Conservation (phyloP, 2,797 vertebrate genomes). For the Neosilurus mollespiculum region DNA sequence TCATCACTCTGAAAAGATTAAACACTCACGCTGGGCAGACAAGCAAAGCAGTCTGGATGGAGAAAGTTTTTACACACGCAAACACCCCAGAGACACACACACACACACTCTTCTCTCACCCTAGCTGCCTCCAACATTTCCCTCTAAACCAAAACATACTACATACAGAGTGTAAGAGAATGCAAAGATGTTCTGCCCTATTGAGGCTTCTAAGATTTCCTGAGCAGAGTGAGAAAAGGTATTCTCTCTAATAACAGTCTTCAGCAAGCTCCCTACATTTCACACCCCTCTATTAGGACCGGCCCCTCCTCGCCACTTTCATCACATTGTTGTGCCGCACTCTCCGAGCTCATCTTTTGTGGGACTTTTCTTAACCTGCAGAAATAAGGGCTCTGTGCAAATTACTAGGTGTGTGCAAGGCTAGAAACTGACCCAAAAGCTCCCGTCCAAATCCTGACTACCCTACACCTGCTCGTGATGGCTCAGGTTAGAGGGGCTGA, state of each 20-base stretch:
- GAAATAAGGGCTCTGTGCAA: constrained; percentile 75
- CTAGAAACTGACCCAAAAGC: constrained; percentile 77
- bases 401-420: constrained; percentile 77
- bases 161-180: constrained; percentile 74
- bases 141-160: constrained; percentile 6
- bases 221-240: constrained; percentile 50
- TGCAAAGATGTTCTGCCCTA: constrained; percentile 68
- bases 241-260: constrained; percentile 57
- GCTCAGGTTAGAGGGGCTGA: constrained; percentile 12
- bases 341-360: constrained; percentile 75
- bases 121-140: constrained; percentile 1
- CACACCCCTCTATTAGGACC: constrained; percentile 63
- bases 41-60: constrained; percentile 96
- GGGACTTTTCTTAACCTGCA: constrained; percentile 69
- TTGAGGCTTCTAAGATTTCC: constrained; percentile 63
- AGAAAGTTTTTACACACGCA: constrained; percentile 82
- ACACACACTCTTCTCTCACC: constrained; percentile 52
- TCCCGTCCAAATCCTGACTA: constrained; percentile 33
- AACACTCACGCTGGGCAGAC: constrained; percentile 99
- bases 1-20: constrained; percentile 99
- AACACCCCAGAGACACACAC: constrained; percentile 58
- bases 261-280: constrained; percentile 65
- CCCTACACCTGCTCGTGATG: constrained; percentile 65
- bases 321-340: constrained; percentile 65
- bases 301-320: constrained; percentile 70